phyloP scores from a whole-genome alignment of 2,113 vertebrate genomes.

The Gymnarchus niloticus region DNA sequence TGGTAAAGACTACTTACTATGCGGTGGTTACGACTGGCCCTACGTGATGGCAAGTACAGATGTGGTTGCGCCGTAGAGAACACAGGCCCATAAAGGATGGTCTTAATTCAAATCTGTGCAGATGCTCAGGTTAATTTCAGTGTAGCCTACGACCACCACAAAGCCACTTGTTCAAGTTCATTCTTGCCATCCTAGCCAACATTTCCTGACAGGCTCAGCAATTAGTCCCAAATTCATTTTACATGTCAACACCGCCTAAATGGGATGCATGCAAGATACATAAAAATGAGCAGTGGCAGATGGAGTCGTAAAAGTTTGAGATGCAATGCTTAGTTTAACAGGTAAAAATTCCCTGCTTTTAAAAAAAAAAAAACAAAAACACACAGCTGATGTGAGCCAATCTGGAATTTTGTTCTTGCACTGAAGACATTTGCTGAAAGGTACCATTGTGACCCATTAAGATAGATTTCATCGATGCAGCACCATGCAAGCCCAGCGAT shows the following conservation, averaged over 20 bases:
- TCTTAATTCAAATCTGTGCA: neutral
- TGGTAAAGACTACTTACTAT: neutral
- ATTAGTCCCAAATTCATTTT: no score
- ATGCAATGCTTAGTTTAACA: no score
- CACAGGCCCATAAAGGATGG: neutral
- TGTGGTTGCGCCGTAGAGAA: neutral
- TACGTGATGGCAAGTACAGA: neutral
- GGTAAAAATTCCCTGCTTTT: no score
- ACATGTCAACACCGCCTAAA: no score
- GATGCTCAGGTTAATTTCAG: neutral
- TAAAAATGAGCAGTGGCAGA: no score
- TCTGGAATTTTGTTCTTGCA: neutral
- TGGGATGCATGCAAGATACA: no score
- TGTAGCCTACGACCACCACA: no score
- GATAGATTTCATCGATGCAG: slow-evolving; percentile 8
- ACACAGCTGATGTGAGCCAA: neutral
- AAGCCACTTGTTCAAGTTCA: no score
- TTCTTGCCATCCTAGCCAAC: no score
- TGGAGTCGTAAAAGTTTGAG: no score
- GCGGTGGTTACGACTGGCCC: neutral
- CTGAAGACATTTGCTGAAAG: slow-evolving; percentile 23
- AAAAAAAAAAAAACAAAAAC: neutral
- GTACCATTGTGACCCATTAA: neutral
- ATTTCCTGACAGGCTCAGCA: no score
- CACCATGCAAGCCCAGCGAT: slow-evolving; percentile 76